Conservation (phyloP, 2,113 vertebrate genomes). For the Platycercus adscitus region DNA sequence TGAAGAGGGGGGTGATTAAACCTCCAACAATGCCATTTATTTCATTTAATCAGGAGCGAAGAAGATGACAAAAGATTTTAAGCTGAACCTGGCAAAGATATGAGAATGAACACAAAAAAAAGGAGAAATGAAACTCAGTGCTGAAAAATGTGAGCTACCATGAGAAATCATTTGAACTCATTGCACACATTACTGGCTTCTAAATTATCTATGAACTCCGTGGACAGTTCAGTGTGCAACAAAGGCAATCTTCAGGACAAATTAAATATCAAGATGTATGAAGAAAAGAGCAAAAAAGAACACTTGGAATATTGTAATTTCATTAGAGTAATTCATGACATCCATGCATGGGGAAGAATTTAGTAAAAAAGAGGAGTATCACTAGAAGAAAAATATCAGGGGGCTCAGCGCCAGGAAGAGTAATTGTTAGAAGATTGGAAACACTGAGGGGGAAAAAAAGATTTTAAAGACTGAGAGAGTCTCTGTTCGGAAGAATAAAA, state of each 20-base stretch:
- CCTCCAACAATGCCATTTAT: background rate
- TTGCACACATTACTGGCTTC: background rate
- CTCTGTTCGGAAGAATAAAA: background rate
- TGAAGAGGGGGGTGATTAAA: background rate
- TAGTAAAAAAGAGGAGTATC: background rate
- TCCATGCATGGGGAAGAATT: background rate
- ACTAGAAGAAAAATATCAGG: background rate
- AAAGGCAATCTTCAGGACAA: background rate
- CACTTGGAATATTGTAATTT: background rate
- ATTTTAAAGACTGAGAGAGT: background rate
- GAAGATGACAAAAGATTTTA: background rate
- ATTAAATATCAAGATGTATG: background rate
- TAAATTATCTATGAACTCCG: slow-evolving; percentile 23
- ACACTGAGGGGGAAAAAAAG: background rate
- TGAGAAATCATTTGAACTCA: background rate
- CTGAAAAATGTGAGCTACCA: background rate
- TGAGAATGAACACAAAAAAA: background rate
- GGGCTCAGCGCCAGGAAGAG: background rate
- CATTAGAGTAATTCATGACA: background rate
- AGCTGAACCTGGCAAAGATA: background rate
- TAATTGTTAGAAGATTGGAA: background rate
- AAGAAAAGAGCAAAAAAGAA: background rate
- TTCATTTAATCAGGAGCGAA: slow-evolving; percentile 2
- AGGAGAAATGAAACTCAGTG: background rate
- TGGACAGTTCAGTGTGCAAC: background rate